Percentiles rank a stretch among this genome's conserved stretches.
Conservation (phyloP, 2,888 invertebrate genomes). For the Clivina fossor region DNA sequence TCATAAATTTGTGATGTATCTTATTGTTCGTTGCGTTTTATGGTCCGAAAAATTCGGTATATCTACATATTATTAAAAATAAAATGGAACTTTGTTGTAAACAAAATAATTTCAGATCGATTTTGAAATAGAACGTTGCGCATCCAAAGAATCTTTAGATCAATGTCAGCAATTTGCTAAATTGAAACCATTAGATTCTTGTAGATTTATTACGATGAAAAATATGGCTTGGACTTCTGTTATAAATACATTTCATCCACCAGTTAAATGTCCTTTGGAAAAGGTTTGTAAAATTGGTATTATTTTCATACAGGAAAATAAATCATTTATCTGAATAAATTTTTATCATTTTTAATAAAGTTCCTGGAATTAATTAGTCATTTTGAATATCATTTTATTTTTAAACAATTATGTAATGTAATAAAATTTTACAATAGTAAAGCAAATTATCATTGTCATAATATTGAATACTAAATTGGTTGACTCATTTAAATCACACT, state of each 20-base stretch:
- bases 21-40: too few species aligned
- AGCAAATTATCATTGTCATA: too few species aligned
- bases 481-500: too few species aligned
- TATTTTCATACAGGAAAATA: not conserved
- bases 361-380: not conserved
- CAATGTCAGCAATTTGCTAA: constrained; percentile 10
- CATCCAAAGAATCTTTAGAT: constrained; percentile 17
- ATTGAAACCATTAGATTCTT: constrained; percentile 8
- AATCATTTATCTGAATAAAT: not conserved
- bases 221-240: constrained; percentile 3
- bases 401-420: too few species aligned
- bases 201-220: constrained; percentile 12
- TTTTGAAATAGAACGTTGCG: too few species aligned
- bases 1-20: too few species aligned
- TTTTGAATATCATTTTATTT: not conserved
- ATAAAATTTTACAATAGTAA: too few species aligned
- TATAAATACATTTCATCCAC: constrained; percentile 10
- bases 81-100: too few species aligned
- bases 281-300: constrained; percentile 1
- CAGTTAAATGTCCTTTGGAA: constrained; percentile 10
- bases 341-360: not conserved
- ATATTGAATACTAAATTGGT: too few species aligned
- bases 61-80: too few species aligned
- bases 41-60: too few species aligned
- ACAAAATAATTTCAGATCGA: too few species aligned